Base-by-base conservation (phyloP, 2,797 vertebrate species). In the Labeo calbasu region DNA sequence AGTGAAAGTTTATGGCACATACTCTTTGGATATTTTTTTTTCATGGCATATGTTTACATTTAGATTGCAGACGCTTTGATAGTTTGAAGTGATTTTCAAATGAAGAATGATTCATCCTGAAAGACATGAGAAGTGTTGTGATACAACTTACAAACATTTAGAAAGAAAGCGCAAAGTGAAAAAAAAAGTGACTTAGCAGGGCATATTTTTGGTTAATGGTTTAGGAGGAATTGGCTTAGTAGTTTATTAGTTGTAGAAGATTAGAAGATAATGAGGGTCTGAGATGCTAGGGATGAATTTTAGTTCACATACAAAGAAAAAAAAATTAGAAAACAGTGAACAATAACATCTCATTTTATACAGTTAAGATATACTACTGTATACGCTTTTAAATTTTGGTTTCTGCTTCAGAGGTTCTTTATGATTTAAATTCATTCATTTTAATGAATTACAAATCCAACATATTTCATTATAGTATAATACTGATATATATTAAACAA, bases 1-100 rank as follows among this genome's bases (percentile, higher is more conserved):
- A 46, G n/a, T 63, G 23, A n/a, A 77, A 32, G 23, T 78, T 50
- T 78, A 78, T 50, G 14, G 77, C 75, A 43, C 14, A 25, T 17
- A 15, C 21, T 59, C 8, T 19, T 61, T 61, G 32, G 61, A 46
- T 21, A 43, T 77, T 53, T 53, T 12, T 7, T n/a, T 66, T 32
- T 13, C 6, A 7, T 17, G 3, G 1, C 17, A 23, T 17, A 25
- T 12, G 32, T 46, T 57, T 19, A 57, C n/a, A 70, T 57, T 55
- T 70, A 43, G 5, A 70, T 53, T 53, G 15, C 21, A 55, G 4
- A 53, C 28, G 17, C 32, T 40, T 69, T 43, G 5, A 77, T 77
- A 10, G 32, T 36, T 32, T 8, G 46, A 61, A 61, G 21, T n/a
- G 15, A 46, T 28, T 19, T 48, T 25, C 0, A 19, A 46, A 63